Evolutionary conservation across 1,140 invertebrate species (phyloP).

Genomic region (Cotesia glomerata): DNA sequence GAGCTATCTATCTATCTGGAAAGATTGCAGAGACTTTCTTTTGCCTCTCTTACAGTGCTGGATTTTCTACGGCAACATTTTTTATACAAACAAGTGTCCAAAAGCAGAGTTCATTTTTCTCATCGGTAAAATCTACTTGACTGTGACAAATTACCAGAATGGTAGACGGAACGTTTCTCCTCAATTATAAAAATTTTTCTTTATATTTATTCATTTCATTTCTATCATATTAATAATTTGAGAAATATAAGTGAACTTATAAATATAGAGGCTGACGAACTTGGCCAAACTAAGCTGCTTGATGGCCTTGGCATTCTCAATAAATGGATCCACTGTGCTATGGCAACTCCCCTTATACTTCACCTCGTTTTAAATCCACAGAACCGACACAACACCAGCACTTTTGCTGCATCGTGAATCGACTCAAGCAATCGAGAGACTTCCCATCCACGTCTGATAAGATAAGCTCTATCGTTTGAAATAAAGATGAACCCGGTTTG

Average conservation of each 20-base stretch:
- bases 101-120: too few species aligned
- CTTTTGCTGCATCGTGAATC: conserved; percentile 22
- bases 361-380: conserved; percentile 3
- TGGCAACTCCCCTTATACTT: conserved; percentile 6
- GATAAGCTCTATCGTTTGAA: conserved; percentile 25
- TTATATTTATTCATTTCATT: too few species aligned
- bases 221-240: too few species aligned
- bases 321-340: conserved; percentile 61
- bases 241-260: neutral
- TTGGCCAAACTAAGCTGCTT: conserved; percentile 21
- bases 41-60: too few species aligned
- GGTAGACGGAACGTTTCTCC: too few species aligned
- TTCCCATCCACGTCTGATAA: conserved; percentile 25
- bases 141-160: neutral
- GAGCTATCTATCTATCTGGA: too few species aligned
- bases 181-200: too few species aligned
- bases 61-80: too few species aligned
- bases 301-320: conserved; percentile 58
- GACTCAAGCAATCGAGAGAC: conserved; percentile 24
- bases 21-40: too few species aligned
- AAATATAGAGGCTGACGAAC: conserved; percentile 22
- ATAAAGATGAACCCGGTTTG: conserved; percentile 14
- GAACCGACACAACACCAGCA: too few species aligned
- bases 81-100: too few species aligned
- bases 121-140: neutral